Conservation (phyloP, 2,113 vertebrate species). For the Otis tarda region DNA sequence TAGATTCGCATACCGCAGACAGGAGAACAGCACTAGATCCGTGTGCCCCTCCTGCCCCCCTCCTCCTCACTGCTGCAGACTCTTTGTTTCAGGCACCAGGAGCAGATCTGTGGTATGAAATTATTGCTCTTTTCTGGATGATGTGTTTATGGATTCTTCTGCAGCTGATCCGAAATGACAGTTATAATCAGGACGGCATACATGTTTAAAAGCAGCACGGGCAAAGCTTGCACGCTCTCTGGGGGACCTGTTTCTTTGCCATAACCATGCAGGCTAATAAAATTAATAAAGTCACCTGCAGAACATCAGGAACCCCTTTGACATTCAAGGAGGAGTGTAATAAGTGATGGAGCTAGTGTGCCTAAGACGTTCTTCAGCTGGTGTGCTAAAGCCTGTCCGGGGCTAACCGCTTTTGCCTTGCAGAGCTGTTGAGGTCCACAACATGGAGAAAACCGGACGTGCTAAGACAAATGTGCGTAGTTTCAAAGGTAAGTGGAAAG, state of each 20-base stretch:
- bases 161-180: not conserved
- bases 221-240: not conserved
- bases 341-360: not conserved
- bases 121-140: not conserved
- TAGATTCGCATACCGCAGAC: fast-evolving
- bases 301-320: not conserved
- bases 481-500: slow-evolving; percentile 11
- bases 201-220: not conserved
- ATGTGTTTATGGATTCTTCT: not conserved
- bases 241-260: not conserved
- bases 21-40: not conserved
- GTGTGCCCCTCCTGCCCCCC: not conserved
- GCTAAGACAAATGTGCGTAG: not conserved
- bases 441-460: not conserved
- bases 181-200: not conserved
- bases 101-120: not conserved
- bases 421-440: not conserved
- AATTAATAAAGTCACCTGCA: not conserved
- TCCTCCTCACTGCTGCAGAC: not conserved
- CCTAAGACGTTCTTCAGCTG: not conserved
- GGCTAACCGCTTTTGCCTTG: not conserved
- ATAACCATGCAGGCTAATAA: not conserved
- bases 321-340: not conserved
- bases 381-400: not conserved
- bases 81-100: not conserved